A percentile compares a stretch with the other conserved stretches of the same genome.
phyloP scores from a whole-genome alignment of 2,888 invertebrate genomes.

The Ferrisia virgata region DNA sequence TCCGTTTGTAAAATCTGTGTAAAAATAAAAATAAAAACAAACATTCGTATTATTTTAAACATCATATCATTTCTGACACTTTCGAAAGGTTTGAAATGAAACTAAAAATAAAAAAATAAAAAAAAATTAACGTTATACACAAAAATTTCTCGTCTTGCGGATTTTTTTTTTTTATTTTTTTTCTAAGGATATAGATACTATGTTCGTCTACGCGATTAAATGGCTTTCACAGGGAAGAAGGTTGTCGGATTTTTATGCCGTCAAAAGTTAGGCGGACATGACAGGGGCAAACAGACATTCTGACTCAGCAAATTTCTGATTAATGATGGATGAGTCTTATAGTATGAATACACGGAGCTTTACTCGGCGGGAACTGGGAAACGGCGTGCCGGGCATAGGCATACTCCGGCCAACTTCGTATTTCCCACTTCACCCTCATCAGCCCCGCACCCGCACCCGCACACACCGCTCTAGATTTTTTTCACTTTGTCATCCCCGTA shows the following conservation, averaged over 20 bases:
- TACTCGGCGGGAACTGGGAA: constrained; percentile 36
- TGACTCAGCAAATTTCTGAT: constrained; percentile 46
- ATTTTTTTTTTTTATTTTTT: too few species aligned
- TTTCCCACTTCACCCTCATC: background rate
- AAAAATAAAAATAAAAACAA: background rate
- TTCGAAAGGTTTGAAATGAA: too few species aligned
- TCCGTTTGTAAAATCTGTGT: too few species aligned
- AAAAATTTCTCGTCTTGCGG: constrained; percentile 16
- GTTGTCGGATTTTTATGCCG: constrained; percentile 46
- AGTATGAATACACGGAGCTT: constrained; percentile 44
- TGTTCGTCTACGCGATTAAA: constrained; percentile 46
- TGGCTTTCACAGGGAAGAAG: constrained; percentile 42
- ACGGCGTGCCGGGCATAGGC: constrained; percentile 36
- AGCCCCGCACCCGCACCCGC: too few species aligned
- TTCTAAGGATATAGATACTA: constrained; percentile 44
- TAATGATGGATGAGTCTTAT: constrained; percentile 46
- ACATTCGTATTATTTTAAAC: background rate
- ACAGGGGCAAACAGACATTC: constrained; percentile 46
- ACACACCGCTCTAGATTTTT: constrained; percentile 17
- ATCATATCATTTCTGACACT: background rate
- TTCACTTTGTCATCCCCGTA: constrained; percentile 45
- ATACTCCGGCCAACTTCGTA: constrained; percentile 46
- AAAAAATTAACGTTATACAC: background rate
- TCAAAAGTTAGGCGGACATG: constrained; percentile 46
- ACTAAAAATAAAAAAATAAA: background rate